Evolutionary conservation across 1,140 invertebrate genomes (phyloP), one percentile per base, ranked within the genome.

Genomic region (Tetraneura akinire): DNA sequence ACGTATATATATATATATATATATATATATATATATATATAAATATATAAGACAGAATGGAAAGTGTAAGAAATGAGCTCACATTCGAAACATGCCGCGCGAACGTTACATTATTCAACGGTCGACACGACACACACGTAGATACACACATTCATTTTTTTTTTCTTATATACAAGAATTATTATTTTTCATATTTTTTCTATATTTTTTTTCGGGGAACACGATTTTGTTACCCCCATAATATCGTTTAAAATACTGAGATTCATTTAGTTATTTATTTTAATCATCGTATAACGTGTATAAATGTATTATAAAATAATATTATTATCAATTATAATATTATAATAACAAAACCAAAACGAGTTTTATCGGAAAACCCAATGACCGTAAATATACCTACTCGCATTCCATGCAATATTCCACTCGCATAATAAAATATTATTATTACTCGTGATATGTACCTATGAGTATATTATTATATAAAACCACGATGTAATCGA

Each of bases 71-170:
- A 68, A 68, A 68, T 11, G 64, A 68, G 64, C 64, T n/a, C 42
- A 57, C 53, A 68, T 68, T 68, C 32, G 37, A 10, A 47, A 68
- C 64, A 68, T 16, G 18, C 64, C 26, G 29, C 53, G 29, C 64
- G 42, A n/a, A 6, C 64, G 64, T 68, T 68, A 68, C 64, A 68
- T 68, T 68, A 68, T 68, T 68, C 64, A 68, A 68, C 32, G 32
- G 53, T 37, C 10, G 29, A 13, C n/a, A 23, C 1, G 10, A 29
- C 26, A 3, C 45, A 29, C 26, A 3, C 45, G 32, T 37, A 8
- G 8, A 47, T 1, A 32, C n/a, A n/a, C n/a, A n/a, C 57, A 76
- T 57, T 11, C 49, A 32, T 57, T 23, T 57, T 37, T 76, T 5
- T 53, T 14, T 10, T 73, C 57, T 76, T 18, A n/a, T 11, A 23